Evolutionary conservation across 2,797 vertebrate species (phyloP).

Genomic region (Hippocampus kuda): DNA sequence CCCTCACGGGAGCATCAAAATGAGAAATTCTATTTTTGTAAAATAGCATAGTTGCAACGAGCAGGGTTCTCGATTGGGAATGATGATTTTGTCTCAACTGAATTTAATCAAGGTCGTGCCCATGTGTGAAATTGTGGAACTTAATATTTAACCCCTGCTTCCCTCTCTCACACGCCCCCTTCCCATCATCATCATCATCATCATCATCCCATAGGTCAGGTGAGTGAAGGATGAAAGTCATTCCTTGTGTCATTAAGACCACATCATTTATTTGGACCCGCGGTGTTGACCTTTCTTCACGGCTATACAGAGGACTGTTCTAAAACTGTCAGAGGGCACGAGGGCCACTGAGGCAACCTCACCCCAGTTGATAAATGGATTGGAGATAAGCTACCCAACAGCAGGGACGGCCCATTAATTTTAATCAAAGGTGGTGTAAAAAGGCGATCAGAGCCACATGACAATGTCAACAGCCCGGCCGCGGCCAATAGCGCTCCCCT

Average conservation of each 20-base stretch:
- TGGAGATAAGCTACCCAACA: slow-evolving; percentile 89
- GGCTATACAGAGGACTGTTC: slow-evolving; percentile 67
- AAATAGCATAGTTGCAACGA: not conserved
- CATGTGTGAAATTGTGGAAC: slow-evolving; percentile 56
- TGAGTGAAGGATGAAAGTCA: slow-evolving; percentile 62
- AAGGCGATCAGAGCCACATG: slow-evolving; percentile 79
- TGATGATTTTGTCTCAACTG: slow-evolving; percentile 11
- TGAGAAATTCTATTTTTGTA: not conserved
- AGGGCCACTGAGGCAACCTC: slow-evolving; percentile 71
- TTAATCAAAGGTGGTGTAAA: slow-evolving; percentile 96
- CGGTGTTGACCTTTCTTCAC: slow-evolving; percentile 77
- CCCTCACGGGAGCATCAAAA: not conserved
- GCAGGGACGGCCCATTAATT: slow-evolving; percentile 93
- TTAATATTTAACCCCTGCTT: slow-evolving; percentile 20
- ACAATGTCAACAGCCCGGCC: slow-evolving; percentile 85
- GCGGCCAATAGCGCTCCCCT: slow-evolving; percentile 70
- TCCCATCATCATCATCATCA: slow-evolving; percentile 38
- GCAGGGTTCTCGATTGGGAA: not conserved
- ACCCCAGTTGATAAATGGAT: slow-evolving; percentile 87
- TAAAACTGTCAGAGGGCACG: slow-evolving; percentile 72
- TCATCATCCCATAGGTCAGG: slow-evolving; percentile 54
- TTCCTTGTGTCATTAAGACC: slow-evolving; percentile 72
- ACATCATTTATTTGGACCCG: slow-evolving; percentile 73
- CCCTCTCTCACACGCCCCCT: slow-evolving; percentile 14
- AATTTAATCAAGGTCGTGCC: slow-evolving; percentile 46